Conservation (phyloP, 2,888 invertebrate species). For the Apamea anceps region DNA sequence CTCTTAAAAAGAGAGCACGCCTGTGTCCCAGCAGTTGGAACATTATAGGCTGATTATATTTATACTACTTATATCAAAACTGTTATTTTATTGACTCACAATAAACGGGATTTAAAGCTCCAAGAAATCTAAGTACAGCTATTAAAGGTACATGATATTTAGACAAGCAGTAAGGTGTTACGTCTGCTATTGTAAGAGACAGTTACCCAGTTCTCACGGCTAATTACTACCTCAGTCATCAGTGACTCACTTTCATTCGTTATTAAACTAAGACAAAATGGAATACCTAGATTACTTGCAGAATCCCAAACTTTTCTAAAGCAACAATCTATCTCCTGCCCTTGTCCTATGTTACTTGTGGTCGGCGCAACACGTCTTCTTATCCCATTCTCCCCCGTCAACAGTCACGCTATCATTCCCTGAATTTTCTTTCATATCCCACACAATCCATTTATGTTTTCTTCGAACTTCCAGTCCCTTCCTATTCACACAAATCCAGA, state of each 20-base stretch:
- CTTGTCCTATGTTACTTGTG: too few relatives aligned
- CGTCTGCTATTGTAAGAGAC: conserved; percentile 18
- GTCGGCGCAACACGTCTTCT: too few relatives aligned
- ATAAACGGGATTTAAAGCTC: background rate
- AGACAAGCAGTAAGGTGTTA: conserved; percentile 12
- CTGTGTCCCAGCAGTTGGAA: too few relatives aligned
- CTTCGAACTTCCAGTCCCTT: too few relatives aligned
- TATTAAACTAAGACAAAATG: background rate
- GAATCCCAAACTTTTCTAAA: background rate
- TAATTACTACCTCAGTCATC: conserved; percentile 13
- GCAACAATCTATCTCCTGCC: too few relatives aligned
- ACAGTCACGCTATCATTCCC: too few relatives aligned
- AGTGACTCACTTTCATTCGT: conserved; percentile 3
- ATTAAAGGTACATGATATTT: background rate
- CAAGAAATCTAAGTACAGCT: conserved; percentile 1
- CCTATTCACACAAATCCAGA: too few relatives aligned
- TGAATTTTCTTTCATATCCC: too few relatives aligned
- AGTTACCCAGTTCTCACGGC: conserved; percentile 43
- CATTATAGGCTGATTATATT: too few relatives aligned
- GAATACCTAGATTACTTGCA: background rate
- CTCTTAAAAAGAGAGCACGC: background rate
- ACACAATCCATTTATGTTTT: too few relatives aligned
- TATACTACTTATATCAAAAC: background rate
- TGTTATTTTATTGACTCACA: background rate
- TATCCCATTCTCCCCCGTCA: too few relatives aligned